Base-by-base conservation (phyloP, 64 coral and sea anemone species). In the Dendronephthya gigantea region DNA sequence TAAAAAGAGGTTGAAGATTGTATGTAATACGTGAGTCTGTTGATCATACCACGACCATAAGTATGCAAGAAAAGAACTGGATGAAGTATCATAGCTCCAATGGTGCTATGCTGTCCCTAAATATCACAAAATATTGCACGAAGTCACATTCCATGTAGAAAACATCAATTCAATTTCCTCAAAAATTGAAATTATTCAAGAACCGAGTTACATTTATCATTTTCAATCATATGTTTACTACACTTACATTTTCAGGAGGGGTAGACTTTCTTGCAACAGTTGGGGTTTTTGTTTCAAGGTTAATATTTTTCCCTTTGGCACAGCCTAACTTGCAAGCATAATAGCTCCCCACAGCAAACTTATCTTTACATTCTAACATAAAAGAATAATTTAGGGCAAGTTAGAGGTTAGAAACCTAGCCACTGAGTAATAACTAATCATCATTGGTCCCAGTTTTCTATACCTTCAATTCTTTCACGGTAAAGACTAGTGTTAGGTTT, bases 1-100 rank as follows among this genome's bases (percentile, higher is more conserved):
- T 79, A 79, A 34, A 35, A 79, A 15, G 72, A 79, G 2, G 72
- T 33, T 35, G 72, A 79, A 36, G 72, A 79, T 33, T 79, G 32
- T 79, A 79, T 39, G 29, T 79, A 79, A 29, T 79, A 79, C 1
- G 72, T 79, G 72, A 79, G 72, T 79, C 36, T 79, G 72, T 79
- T 79, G 36, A 79, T 79, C 72, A 79, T 39, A 79, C 72, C 72
- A 79, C 30, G 36, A 35, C 72, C 72, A 79, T 79, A 79, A 7
- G 32, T 79, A 39, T 39, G 72, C 30, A 79, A 39, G 32, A 79
- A 34, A 2, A 79, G 30, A 10, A 79, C 72, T 35, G 72, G 72
- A 1, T 19, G 72, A 4, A 79, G 29, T 9, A 79, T 79, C 72
- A 79, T 79, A 16, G 72, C 36, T 15, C 30, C 72, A 79, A 79